A percentile compares a stretch with the other conserved stretches of the same genome.
These are phyloP conservation scores for Phalangium opilio DNA, from an alignment of 2,888 invertebrate species.

Conservation along the genomic window DNA sequence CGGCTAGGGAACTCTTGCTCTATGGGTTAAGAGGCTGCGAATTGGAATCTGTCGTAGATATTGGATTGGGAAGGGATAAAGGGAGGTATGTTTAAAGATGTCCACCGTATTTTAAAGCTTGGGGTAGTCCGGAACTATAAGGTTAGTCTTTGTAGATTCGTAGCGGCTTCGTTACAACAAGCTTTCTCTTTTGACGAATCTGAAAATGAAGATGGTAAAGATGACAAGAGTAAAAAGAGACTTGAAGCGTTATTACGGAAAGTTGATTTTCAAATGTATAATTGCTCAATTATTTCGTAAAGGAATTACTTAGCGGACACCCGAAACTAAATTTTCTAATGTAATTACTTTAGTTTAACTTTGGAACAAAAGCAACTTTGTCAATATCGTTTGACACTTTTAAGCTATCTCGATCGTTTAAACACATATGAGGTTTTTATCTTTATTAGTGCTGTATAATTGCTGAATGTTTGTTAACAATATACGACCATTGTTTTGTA, in stretches of 20 bases:
- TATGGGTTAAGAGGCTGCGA: constrained; percentile 55
- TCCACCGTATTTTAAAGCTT: too few species aligned
- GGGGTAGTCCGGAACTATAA: too few species aligned
- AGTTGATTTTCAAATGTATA: constrained; percentile 31
- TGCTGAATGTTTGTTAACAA: constrained; percentile 13
- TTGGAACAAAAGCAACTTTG: constrained; percentile 50
- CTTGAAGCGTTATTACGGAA: constrained; percentile 25
- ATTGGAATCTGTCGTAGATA: constrained; percentile 43
- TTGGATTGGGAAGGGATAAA: constrained; percentile 27
- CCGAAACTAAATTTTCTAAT: neutral
- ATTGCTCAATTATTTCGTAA: too few species aligned
- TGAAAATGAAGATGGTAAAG: constrained; percentile 4
- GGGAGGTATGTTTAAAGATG: constrained; percentile 11
- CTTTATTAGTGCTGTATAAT: constrained; percentile 1
- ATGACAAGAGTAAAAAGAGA: constrained; percentile 18
- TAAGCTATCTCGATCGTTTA: constrained; percentile 53
- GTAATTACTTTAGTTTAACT: constrained; percentile 34
- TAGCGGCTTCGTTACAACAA: neutral
- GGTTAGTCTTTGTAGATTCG: too few species aligned
- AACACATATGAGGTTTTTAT: constrained; percentile 42
- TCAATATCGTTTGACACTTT: constrained; percentile 46
- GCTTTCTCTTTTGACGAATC: constrained; percentile 3
- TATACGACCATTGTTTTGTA: constrained; percentile 26
- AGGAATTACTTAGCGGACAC: too few species aligned
- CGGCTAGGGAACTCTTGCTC: constrained; percentile 53